Evolutionary conservation across 2,797 vertebrate genomes (phyloP).

Genomic region (Mycteria americana): DNA sequence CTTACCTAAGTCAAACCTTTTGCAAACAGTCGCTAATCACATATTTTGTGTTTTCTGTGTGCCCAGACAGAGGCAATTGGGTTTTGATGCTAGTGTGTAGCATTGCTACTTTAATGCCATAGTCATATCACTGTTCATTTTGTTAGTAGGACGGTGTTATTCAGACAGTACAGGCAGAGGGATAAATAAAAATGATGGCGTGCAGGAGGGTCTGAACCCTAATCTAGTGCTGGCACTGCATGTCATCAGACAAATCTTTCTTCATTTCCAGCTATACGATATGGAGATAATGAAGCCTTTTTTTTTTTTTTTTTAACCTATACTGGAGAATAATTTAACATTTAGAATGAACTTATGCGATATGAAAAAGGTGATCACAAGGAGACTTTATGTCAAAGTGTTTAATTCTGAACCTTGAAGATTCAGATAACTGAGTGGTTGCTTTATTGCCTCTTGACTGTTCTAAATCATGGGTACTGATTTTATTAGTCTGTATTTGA

Average conservation of each 20-base stretch:
- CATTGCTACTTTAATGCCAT: background rate
- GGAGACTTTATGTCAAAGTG: background rate
- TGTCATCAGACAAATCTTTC: background rate
- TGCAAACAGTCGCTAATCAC: background rate
- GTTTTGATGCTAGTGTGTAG: background rate
- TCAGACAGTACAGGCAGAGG: background rate
- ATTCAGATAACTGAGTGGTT: background rate
- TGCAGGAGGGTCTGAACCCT: background rate
- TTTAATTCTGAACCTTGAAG: background rate
- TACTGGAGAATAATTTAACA: background rate
- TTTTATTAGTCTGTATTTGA: constrained; percentile 5
- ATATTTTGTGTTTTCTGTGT: background rate
- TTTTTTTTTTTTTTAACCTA: background rate
- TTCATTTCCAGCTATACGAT: background rate
- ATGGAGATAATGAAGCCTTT: background rate
- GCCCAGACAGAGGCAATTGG: background rate
- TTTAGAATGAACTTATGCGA: background rate
- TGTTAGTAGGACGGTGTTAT: background rate
- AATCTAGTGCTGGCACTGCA: background rate
- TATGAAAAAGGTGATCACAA: background rate
- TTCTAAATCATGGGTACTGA: background rate
- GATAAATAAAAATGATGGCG: background rate
- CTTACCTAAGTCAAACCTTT: background rate
- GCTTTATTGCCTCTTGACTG: background rate
- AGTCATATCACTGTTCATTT: background rate